phyloP scores from a whole-genome alignment of 2,888 invertebrate genomes.

The Amiota minor region DNA sequence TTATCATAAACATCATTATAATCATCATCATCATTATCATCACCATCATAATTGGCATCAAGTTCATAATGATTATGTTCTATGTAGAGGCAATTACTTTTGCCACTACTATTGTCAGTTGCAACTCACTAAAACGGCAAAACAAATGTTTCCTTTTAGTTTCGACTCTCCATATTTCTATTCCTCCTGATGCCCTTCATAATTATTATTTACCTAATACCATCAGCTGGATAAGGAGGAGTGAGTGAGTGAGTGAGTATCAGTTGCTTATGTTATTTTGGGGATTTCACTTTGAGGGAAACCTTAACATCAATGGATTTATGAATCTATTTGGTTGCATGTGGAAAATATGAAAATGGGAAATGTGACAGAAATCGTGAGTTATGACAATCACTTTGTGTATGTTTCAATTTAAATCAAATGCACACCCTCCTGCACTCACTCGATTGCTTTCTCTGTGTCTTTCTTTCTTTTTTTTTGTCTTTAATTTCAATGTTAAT shows the following conservation, averaged over 20 bases:
- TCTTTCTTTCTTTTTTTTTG: constrained; percentile 26
- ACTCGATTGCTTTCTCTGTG: background rate
- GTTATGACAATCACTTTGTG: constrained; percentile 38
- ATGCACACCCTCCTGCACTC: too few species aligned
- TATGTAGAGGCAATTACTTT: background rate
- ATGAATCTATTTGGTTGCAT: too few species aligned
- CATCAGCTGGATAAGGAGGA: background rate
- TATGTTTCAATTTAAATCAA: constrained; percentile 23
- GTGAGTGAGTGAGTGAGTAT: too few species aligned
- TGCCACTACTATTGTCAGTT: constrained; percentile 24
- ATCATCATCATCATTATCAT: background rate
- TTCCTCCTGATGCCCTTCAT: constrained; percentile 6
- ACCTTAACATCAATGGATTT: background rate
- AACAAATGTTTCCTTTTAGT: constrained; percentile 40
- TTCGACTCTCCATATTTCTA: background rate
- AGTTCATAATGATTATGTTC: background rate
- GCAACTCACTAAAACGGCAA: constrained; percentile 14
- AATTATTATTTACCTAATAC: constrained; percentile 37
- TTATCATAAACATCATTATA: background rate
- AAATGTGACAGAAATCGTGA: constrained; percentile 35
- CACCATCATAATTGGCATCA: background rate
- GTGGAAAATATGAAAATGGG: constrained; percentile 26
- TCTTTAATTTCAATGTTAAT: constrained; percentile 50
- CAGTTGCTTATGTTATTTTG: background rate
- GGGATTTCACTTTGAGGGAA: background rate